Conservation (phyloP, 1,140 invertebrate genomes). For the Prorops nasuta region DNA sequence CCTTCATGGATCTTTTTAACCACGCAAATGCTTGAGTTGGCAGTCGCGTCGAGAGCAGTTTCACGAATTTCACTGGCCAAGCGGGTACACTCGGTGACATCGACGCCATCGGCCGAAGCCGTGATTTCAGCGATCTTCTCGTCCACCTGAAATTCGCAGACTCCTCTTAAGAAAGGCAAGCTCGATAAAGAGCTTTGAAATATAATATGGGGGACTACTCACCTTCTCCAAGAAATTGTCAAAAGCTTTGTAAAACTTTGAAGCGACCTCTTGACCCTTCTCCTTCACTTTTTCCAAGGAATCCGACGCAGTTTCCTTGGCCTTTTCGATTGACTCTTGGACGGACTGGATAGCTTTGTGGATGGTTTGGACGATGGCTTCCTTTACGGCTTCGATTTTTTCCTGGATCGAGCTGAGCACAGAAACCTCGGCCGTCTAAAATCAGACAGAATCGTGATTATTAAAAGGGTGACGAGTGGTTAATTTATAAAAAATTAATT, state of each 20-base stretch:
- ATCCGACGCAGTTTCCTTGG: slow-evolving; percentile 5
- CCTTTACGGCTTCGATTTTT: slow-evolving; percentile 1
- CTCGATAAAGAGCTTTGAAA: too few species aligned
- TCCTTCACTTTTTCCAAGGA: slow-evolving; percentile 5
- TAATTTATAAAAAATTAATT: too few species aligned
- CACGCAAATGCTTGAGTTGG: slow-evolving; percentile 24
- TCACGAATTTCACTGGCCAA: not conserved
- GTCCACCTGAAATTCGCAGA: slow-evolving; percentile 2
- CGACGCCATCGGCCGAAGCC: not conserved
- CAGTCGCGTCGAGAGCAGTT: slow-evolving; percentile 11
- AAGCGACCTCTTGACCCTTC: not conserved
- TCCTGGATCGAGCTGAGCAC: not conserved
- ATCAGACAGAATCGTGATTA: not conserved
- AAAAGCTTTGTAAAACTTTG: slow-evolving; percentile 2
- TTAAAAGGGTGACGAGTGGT: too few species aligned
- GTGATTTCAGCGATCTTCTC: slow-evolving; percentile 8
- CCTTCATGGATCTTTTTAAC: slow-evolving; percentile 19
- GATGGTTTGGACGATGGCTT: slow-evolving; percentile 1
- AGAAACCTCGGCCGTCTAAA: not conserved
- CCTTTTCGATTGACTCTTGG: slow-evolving; percentile 5
- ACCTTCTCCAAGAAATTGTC: slow-evolving; percentile 3
- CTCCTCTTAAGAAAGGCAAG: not conserved
- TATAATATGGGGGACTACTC: too few species aligned
- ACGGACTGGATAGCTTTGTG: slow-evolving; percentile 1
- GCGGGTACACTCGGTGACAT: slow-evolving; percentile 17